Conservation (phyloP, 2,113 vertebrate species). For the Montifringilla adamsi region DNA sequence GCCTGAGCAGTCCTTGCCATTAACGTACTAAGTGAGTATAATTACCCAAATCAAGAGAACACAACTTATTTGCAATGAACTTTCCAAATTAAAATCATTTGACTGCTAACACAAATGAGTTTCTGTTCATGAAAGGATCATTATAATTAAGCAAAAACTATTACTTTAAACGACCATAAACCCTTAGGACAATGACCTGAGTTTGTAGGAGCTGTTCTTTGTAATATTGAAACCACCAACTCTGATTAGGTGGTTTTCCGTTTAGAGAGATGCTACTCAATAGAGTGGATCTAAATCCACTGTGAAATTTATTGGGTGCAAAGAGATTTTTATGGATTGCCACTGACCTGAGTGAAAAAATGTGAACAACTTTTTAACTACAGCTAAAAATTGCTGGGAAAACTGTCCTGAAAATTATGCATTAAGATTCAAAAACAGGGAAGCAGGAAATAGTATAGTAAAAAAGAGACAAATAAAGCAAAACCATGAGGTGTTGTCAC, state of each 20-base stretch:
- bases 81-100: slow-evolving; percentile 66
- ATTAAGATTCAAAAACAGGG: not conserved
- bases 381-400: not conserved
- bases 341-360: not conserved
- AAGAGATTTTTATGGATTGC: not conserved
- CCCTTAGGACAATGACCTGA: slow-evolving; percentile 38
- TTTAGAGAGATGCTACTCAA: not conserved
- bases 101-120: slow-evolving; percentile 42
- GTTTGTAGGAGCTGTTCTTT: not conserved
- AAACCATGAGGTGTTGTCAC: not conserved
- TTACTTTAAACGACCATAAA: slow-evolving; percentile 34
- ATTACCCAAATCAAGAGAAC: slow-evolving; percentile 65
- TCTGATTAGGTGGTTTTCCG: not conserved
- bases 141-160: slow-evolving; percentile 51
- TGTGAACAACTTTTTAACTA: not conserved
- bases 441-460: not conserved
- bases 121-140: slow-evolving; percentile 46
- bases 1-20: slow-evolving; percentile 37
- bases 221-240: not conserved
- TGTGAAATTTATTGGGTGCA: not conserved
- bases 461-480: not conserved
- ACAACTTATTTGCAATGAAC: slow-evolving; percentile 61
- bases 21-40: slow-evolving; percentile 57
- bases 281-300: not conserved
- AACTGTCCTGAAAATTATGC: not conserved